These are phyloP conservation scores for Gorsachius goisagi DNA, from an alignment of 2,113 vertebrate genomes.

Conservation along the genomic window DNA sequence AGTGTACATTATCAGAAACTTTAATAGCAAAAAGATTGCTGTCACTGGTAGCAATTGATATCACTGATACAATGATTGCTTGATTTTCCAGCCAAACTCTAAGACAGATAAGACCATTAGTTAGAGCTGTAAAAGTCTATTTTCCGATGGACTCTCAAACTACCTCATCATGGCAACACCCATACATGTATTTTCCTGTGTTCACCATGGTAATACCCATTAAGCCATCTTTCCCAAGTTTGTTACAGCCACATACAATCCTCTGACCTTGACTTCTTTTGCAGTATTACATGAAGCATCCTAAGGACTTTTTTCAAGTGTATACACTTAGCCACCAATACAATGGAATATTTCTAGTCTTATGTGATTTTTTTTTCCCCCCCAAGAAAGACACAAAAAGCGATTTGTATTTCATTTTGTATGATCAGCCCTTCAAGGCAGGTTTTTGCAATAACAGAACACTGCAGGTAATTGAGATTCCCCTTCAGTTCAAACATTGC, in stretches of 20 bases:
- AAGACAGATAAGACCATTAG: accelerated
- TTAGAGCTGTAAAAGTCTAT: background rate
- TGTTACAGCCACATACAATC: background rate
- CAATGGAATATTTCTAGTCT: accelerated
- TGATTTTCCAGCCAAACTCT: background rate
- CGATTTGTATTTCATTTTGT: accelerated
- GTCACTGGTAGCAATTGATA: background rate
- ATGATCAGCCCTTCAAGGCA: background rate
- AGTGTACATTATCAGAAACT: background rate
- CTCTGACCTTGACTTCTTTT: background rate
- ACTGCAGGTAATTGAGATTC: background rate
- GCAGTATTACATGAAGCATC: background rate
- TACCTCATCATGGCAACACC: background rate
- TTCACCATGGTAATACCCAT: background rate
- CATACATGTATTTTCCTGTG: background rate
- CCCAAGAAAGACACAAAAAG: background rate
- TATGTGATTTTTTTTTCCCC: accelerated
- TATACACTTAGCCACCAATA: accelerated
- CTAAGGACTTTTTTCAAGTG: too few relatives aligned
- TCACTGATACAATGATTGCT: background rate
- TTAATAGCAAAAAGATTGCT: background rate
- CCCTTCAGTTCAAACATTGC: background rate
- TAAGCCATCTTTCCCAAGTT: background rate
- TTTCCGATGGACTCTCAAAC: background rate
- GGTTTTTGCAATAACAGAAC: background rate